These are phyloP conservation scores for Gadus chalcogrammus DNA, from an alignment of 2,113 vertebrate genomes.

Conservation along the genomic window DNA sequence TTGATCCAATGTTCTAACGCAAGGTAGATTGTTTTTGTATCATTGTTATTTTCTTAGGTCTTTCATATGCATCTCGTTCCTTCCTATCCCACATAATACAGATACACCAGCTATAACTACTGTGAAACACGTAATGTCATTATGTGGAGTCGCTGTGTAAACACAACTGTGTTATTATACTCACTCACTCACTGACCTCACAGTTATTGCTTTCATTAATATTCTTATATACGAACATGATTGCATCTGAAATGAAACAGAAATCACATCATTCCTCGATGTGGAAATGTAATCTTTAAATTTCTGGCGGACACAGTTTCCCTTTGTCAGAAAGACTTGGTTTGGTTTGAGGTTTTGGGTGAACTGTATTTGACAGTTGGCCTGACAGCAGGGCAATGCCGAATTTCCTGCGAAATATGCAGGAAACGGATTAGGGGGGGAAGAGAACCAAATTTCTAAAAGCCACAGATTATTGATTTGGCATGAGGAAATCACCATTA, in stretches of 20 bases:
- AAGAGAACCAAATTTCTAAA: too few species aligned
- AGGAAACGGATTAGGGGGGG: conserved; percentile 12
- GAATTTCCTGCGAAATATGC: neutral
- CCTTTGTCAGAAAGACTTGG: conserved; percentile 13
- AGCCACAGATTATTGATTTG: too few species aligned
- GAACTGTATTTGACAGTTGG: conserved; percentile 38
- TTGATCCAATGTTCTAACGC: conserved; percentile 15
- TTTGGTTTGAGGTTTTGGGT: conserved; percentile 10
- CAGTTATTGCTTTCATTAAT: conserved; percentile 9
- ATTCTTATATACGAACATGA: conserved; percentile 8
- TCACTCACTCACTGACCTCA: conserved; percentile 14
- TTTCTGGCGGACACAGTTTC: conserved; percentile 7
- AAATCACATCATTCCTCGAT: conserved; percentile 20
- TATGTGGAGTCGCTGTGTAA: conserved; percentile 28
- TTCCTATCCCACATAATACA: conserved; percentile 29
- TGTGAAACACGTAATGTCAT: conserved; percentile 30
- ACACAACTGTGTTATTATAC: conserved; percentile 27
- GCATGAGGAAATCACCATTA: too few species aligned
- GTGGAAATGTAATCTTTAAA: conserved; percentile 24
- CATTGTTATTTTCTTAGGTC: too few species aligned
- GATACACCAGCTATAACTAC: neutral
- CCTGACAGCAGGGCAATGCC: neutral
- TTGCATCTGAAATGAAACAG: conserved; percentile 16
- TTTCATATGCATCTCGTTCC: neutral
- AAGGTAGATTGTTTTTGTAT: too few species aligned